Percentiles rank a stretch among this genome's conserved stretches.
These are phyloP conservation scores for Drosophila saltans DNA, from an alignment of 1,140 invertebrate species.

Conservation along the genomic window DNA sequence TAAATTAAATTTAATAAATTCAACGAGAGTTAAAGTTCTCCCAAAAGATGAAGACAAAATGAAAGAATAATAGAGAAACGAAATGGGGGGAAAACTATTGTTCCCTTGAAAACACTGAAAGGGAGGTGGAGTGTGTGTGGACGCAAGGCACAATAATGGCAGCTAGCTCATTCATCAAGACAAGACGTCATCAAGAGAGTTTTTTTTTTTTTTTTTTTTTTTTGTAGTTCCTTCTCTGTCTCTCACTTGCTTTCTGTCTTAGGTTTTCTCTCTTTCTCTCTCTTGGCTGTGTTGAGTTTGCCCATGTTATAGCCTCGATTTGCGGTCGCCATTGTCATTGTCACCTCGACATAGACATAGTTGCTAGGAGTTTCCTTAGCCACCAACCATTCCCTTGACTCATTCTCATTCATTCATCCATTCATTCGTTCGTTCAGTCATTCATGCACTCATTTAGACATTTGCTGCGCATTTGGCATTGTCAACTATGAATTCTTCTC, in stretches of 20 bases:
- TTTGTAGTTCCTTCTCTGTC: background rate
- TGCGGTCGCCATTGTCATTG: constrained; percentile 46
- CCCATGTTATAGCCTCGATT: constrained; percentile 46
- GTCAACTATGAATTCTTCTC: constrained; percentile 46
- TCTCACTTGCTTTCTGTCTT: background rate
- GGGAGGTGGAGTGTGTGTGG: background rate
- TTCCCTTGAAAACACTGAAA: background rate
- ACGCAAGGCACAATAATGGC: background rate
- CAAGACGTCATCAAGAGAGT: constrained; percentile 8
- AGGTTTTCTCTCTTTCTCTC: background rate
- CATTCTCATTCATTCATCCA: constrained; percentile 50
- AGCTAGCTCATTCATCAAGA: constrained; percentile 5
- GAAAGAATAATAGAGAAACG: background rate
- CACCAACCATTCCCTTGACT: constrained; percentile 18
- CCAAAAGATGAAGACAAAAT: background rate
- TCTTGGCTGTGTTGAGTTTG: background rate
- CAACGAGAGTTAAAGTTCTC: background rate
- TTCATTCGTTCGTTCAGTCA: constrained; percentile 17
- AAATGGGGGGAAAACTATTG: background rate
- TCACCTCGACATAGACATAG: constrained; percentile 25
- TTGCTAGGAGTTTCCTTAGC: background rate
- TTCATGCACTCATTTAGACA: constrained; percentile 64
- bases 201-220: background rate
- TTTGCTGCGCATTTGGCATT: constrained; percentile 72
- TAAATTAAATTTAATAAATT: background rate